Evolutionary conservation across 2,113 vertebrate species (phyloP), one percentile per base, ranked within the genome.

Genomic region (Mugil cephalus): DNA sequence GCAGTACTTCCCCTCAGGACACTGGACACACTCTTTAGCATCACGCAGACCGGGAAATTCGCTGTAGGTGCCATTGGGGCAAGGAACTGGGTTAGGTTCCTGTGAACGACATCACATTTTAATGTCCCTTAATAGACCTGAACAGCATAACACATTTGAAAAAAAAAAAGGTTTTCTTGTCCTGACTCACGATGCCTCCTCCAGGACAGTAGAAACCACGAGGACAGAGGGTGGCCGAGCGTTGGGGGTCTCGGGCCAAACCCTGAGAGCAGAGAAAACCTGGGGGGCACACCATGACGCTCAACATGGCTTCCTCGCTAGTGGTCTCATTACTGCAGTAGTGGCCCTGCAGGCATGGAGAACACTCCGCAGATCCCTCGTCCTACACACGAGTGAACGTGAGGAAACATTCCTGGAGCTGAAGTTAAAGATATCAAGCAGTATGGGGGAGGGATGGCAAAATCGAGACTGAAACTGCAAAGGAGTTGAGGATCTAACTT

Each of bases 31-130:
- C 4, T 94, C 94, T 0, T 84, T 93, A 61, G 87, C 60, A 0
- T 94, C 90, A 60, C 93, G 88, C 7, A 96, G 86, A 18, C 96
- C 96, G 17, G 91, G 91, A 46, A 75, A 85, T 17, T 81, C 89
- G 13, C 95, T 55, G 8, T 94, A 97, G 8, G 95, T 97, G 43
- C 96, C 96, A 42, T 94, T 96, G 6, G 96, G 96, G 68, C 96
- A 97, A 2, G 95, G 92, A 56, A 91, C 82, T 1, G 93, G 94
- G 35, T 91, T 93, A 4, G 93, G 93, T 51, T 93, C 92, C 96
- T 96, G 24, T 45, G 15, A 72, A 14, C 35, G 1, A 17, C 66
- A 60, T 53, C 7, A 40, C 15, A 73, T 61, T 58, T 50, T 13
- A 18, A 11, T 12, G n/a, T n/a, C n/a, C n/a, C n/a, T 56, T 21